Evolutionary conservation across 2,888 invertebrate species (phyloP), one percentile per base, ranked within the genome.

Genomic region (Xestia xanthographa): DNA sequence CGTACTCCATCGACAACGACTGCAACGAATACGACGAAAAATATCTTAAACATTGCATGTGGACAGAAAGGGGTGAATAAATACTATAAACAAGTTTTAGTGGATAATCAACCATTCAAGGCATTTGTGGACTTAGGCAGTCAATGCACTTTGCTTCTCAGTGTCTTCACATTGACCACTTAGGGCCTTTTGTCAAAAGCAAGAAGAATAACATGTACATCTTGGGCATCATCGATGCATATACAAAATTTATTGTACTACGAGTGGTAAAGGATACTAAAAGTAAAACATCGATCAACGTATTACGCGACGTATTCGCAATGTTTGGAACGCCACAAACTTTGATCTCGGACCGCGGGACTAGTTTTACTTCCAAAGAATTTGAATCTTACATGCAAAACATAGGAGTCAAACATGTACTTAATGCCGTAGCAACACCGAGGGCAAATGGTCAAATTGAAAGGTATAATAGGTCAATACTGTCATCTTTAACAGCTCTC

Each of bases 381-480:
- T 60, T 62, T 34, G 34, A 34, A 62, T 22, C 12, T 4, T 53
- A 22, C n/a, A 43, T 20, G 26, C 11, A 63, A 41, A 63, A 53
- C 2, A 5, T 29, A 5, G 41, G 26, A 17, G 62, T 73, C 5
- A 73, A 77, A 66, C 73, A 77, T 38, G 63, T 73, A 45, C 45
- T 77, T 22, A 77, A 77, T n/a, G 72, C 77, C 0, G 77, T 77
- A 5, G 72, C 77, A 8, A 69, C 69, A 14, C 77, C 72, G 2
- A 43, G 43, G 43, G 43, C 43, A 2, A 43, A 43, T 12, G 43
- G 43, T 43, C 12, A 43, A 43, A 43, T 43, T 11, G 43, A 43
- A 43, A 43, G 43, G 12, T 43, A 43, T 43, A 43, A 43, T 12
- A 43, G 43, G 43, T 43, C 43, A 43, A 43, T 43, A 43, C 12